Percentiles rank a stretch among this genome's conserved stretches.
These are phyloP conservation scores for Seira musarum DNA, from an alignment of 2,888 invertebrate genomes.

Conservation along the genomic window DNA sequence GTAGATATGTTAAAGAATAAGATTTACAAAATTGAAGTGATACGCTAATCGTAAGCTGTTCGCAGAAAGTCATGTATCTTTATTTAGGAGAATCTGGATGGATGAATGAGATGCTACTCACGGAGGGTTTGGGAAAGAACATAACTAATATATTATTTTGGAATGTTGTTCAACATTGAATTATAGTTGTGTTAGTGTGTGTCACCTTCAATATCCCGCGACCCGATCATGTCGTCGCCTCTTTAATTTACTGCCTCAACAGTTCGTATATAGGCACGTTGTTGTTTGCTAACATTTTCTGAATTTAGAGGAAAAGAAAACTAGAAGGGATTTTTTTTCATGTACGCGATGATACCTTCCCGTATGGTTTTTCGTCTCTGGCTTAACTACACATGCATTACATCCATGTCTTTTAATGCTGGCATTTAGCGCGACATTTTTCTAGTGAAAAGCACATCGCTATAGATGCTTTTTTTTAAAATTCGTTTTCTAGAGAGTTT, in stretches of 20 bases:
- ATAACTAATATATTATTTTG: not conserved
- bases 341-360: no score
- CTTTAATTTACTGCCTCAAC: conserved; percentile 44
- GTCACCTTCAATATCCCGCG: conserved; percentile 38
- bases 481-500: not conserved
- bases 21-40: no score
- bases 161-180: not conserved
- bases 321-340: no score
- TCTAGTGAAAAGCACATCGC: no score
- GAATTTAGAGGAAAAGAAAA: no score
- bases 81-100: not conserved
- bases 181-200: conserved; percentile 44
- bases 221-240: conserved; percentile 45
- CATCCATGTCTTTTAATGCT: no score
- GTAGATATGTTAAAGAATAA: not conserved
- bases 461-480: no score
- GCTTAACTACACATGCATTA: no score
- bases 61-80: not conserved
- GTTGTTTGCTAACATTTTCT: no score
- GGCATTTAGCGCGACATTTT: no score
- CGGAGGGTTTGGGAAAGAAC: not conserved
- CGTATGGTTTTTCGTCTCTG: no score
- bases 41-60: not conserved
- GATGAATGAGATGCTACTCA: conserved; percentile 16
- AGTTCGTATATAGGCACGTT: no score